Percentiles rank a stretch among this genome's conserved stretches.
These are phyloP conservation scores for Drosophila eohydei DNA, from an alignment of 2,888 invertebrate species.

Conservation along the genomic window DNA sequence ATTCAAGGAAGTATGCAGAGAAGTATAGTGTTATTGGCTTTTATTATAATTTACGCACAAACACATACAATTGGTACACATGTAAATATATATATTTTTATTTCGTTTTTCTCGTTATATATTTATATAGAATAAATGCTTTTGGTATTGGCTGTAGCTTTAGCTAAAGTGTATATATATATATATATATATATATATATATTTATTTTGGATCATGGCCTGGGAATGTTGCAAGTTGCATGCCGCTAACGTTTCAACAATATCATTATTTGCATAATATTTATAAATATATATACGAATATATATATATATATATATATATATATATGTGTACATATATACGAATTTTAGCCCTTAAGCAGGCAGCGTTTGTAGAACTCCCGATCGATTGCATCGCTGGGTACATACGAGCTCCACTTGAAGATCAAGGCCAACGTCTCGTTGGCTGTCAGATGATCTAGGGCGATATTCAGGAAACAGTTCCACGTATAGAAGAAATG, in stretches of 20 bases:
- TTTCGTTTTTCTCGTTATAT: not conserved
- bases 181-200: not conserved
- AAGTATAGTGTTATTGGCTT: not conserved
- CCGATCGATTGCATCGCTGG: constrained; percentile 84
- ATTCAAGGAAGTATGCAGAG: constrained; percentile 37
- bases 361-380: constrained; percentile 84
- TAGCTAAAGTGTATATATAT: constrained; percentile 56
- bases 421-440: constrained; percentile 82
- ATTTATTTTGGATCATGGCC: constrained; percentile 26
- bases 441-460: constrained; percentile 81
- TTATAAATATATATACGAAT: constrained; percentile 10
- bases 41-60: constrained; percentile 48
- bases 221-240: constrained; percentile 26
- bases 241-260: constrained; percentile 26
- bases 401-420: constrained; percentile 84
- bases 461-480: constrained; percentile 82
- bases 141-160: constrained; percentile 71
- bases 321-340: not conserved
- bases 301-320: constrained; percentile 5
- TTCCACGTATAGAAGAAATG: constrained; percentile 85
- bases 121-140: constrained; percentile 69
- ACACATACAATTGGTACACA: constrained; percentile 31
- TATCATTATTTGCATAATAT: constrained; percentile 21
- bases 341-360: constrained; percentile 73
- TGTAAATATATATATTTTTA: constrained; percentile 29